A percentile compares a stretch with the other conserved stretches of the same genome.
These are phyloP conservation scores for Vidua macroura DNA, from an alignment of 2,113 vertebrate species.

Conservation along the genomic window DNA sequence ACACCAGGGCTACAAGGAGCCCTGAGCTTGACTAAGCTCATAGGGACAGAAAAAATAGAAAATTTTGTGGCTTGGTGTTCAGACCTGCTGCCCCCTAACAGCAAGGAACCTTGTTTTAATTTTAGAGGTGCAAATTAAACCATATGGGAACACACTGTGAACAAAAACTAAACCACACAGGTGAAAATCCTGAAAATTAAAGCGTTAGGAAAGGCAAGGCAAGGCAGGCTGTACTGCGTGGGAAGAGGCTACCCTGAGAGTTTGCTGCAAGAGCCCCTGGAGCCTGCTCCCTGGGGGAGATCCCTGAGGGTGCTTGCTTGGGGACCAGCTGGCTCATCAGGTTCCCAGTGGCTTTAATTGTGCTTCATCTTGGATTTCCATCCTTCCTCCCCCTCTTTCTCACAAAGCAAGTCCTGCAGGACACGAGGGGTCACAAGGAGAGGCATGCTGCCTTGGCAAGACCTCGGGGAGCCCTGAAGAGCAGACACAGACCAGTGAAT, in stretches of 20 bases:
- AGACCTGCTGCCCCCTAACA: neutral
- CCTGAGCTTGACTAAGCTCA: neutral
- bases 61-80: neutral
- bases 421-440: neutral
- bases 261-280: neutral
- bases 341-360: neutral
- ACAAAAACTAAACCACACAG: neutral
- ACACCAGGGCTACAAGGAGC: neutral
- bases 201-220: neutral
- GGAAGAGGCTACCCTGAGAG: neutral
- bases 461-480: neutral
- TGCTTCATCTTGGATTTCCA: neutral
- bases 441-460: neutral
- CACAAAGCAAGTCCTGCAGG: neutral
- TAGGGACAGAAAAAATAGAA: neutral
- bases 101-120: constrained; percentile 23
- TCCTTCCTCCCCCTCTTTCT: neutral
- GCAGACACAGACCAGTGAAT: fast-evolving
- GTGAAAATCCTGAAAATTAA: neutral
- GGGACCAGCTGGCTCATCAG: neutral
- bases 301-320: neutral
- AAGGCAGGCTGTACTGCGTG: neutral
- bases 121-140: constrained; percentile 54
- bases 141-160: neutral
- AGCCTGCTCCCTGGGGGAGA: neutral